Base-by-base conservation (phyloP, 2,113 vertebrate species). In the Antennarius striatus region DNA sequence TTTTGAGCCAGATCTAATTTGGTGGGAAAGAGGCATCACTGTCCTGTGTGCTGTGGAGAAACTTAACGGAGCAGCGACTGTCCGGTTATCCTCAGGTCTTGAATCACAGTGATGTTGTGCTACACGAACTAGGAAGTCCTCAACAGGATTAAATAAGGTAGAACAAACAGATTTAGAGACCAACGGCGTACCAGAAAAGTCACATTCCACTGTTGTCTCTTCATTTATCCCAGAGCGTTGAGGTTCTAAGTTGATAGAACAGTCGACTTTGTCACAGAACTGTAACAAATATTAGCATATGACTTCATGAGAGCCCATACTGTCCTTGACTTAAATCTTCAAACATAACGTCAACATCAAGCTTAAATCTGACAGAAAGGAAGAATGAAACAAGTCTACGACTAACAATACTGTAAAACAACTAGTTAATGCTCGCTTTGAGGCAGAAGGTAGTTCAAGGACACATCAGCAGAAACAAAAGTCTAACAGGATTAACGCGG, bases 351-450 rank as follows among this genome's bases (percentile, higher is more conserved):
- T 56, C 4, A 32, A 71, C 47, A 59, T 0, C 14, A 16, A 73
- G 9, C 39, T 72, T 65, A 74, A 75, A 69, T 67, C 29, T 45
- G 17, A 77, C 49, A 67, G 4, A 22, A 66, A 67, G 15, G 15
- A 73, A 39, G 22, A 71, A 60, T 52, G 10, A 73, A 64, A 68
- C 10, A 58, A 42, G 48, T 70, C 59, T 79, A 68, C 17, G 28
- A 52, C 36, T 67, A 76, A 63, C 63, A 82, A 76, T 77, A 84
- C 62, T 79, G 58, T 52, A 43, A 60, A 71, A 72, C 39, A 40
- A 46, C 71, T 65, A 75, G 8, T 49, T 49, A 58, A 73, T 56
- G 83, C 75, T 74, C 0, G 17, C 45, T 57, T 58, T 79, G 17
- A 32, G 59, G 45, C 22, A 56, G 77, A 81, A 62, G 42, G 49